A percentile compares a stretch with the other conserved stretches of the same genome.
These are phyloP conservation scores for Carettochelys insculpta DNA, from an alignment of 2,113 vertebrate genomes.

Conservation along the genomic window DNA sequence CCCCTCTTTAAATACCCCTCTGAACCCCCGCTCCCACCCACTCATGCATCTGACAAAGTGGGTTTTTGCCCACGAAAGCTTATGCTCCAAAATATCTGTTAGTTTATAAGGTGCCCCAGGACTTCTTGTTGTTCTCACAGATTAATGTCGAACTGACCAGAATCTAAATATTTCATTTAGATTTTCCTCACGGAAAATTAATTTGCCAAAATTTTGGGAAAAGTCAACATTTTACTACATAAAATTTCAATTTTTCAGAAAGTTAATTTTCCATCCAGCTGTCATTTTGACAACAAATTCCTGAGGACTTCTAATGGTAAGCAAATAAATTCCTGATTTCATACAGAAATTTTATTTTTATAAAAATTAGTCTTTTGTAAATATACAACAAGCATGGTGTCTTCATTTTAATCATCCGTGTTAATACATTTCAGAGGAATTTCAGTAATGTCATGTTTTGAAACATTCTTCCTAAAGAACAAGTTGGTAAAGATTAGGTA, in stretches of 20 bases:
- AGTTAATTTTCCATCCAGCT: rapidly evolving
- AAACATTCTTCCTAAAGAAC: constrained; percentile 17
- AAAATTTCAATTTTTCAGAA: background rate
- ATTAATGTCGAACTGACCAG: background rate
- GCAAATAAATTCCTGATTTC: background rate
- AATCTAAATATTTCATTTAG: background rate
- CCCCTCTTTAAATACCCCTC: too few species aligned
- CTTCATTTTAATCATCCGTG: background rate
- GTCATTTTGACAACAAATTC: background rate
- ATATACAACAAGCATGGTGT: constrained; percentile 4
- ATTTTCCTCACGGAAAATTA: background rate
- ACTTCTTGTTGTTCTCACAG: too few species aligned
- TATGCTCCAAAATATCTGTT: too few species aligned
- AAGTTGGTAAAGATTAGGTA: constrained; percentile 25
- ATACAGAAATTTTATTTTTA: background rate
- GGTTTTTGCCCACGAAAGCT: too few species aligned
- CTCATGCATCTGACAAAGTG: too few species aligned
- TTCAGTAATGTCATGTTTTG: background rate
- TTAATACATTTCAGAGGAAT: background rate
- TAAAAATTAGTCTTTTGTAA: background rate
- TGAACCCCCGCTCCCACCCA: too few species aligned
- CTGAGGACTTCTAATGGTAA: background rate
- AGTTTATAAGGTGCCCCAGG: too few species aligned
- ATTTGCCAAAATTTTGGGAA: background rate
- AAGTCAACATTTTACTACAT: background rate